Base-by-base conservation (phyloP, 2,888 invertebrate genomes). In the Terebella lapidaria region DNA sequence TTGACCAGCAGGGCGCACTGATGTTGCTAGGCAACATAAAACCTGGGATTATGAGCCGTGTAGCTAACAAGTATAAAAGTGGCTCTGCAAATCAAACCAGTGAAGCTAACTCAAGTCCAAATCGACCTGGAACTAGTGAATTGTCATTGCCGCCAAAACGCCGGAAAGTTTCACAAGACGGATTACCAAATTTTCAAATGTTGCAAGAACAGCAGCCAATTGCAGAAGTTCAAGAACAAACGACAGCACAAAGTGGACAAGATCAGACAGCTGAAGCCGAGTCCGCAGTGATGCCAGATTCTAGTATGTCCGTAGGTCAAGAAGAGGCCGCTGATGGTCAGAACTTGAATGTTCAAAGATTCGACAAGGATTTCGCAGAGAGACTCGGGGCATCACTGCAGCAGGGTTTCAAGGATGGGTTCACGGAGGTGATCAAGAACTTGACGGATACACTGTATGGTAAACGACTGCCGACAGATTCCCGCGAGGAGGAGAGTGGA, bases 1-100 rank as follows among this genome's bases (percentile, higher is more conserved):
- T 65, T 22, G 61, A 62, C 47, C 62, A 66, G 24, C 56, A 60
- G 47, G 63, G 54, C 10, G 65, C 63, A 3, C 60, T 67, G 29
- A 22, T 42, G 15, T 46, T 67, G 29, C 51, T 67, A n/a, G 57
- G 60, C 29, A 63, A 65, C 46, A 61, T 67, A 24, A 65, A 60
- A 46, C 67, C 67, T 1, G 56, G 30, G 1, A 51, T 60, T 30
- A 42, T 58, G 49, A 25, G 22, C 28, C 49, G 49, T 22, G 49
- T 49, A 5, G 49, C 49, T 24, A 22, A 22, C 22, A 49, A 49
- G 49, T 49, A n/a, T 24, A 49, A 49, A 22, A 24, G 49, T 15
- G 24, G 10, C 5, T 49, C 22, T n/a, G 10, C 42, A n/a, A n/a
- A n/a, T n/a, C n/a, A n/a, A n/a, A 10, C 42, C 10, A 35, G 10